Base-by-base conservation (phyloP, 1,140 invertebrate genomes). In the Spodoptera litura region DNA sequence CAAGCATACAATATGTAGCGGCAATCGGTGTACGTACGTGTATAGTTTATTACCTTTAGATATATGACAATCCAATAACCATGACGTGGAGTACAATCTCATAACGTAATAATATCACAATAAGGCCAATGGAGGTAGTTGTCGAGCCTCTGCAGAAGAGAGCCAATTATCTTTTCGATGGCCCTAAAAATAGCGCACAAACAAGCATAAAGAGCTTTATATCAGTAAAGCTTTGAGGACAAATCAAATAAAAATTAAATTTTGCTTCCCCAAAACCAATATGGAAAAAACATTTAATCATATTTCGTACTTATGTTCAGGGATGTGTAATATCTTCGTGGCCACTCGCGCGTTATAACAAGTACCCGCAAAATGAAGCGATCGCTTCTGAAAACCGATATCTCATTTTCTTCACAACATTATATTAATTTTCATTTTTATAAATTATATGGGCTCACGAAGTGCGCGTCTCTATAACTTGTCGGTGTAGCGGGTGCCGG, bases 401-500 rank as follows among this genome's bases (percentile, higher is more conserved):
- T 72, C 49, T 56, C 52, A 72, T 58, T 58, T 72, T 58, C 52
- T 72, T 56, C n/a, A 51, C 49, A 55, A 55, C 44, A 70, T 53
- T 56, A 71, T 56, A 58, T 56, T 56, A 72, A 71, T 71, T 71
- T 71, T 55, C 53, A 20, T 72, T 72, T 38, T 70, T 70, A 20
- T 56, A 58, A 72, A 58, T 44, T 72, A 12, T 72, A 72, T 25
- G 53, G 70, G 31, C 15, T 70, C 66, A 35, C 12, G 70, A 20
- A 31, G 52, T 71, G 66, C 66, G 12, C 66, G 51, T 2, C 66
- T 35, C 12, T 3, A 4, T 9, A 58, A 58, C 70, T 72, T 58
- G 38, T 8, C 38, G 51, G 9, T 35, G 68, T 44, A 44, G 38
- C 38, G 9, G 13, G 52, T 56, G n/a, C 35, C 55, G 31, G 70